A percentile compares a stretch with the other conserved stretches of the same genome.
These are phyloP conservation scores for Digitonthophagus gazella DNA, from an alignment of 2,888 invertebrate species.

Conservation along the genomic window DNA sequence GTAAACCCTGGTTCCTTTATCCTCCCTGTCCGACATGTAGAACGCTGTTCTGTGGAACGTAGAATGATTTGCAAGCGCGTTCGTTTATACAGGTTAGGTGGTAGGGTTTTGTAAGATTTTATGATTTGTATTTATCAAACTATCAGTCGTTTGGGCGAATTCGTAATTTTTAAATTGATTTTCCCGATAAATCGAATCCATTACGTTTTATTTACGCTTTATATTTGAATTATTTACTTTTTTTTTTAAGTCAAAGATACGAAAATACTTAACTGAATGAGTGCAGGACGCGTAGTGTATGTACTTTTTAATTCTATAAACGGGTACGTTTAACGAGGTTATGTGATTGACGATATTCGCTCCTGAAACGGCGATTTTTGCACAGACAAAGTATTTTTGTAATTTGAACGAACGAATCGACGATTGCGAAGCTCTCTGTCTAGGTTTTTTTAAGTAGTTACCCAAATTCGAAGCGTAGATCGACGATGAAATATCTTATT, in stretches of 20 bases:
- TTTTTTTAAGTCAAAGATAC: not conserved
- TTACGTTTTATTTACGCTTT: slow-evolving; percentile 24
- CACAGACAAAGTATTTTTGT: slow-evolving; percentile 41
- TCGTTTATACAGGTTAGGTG: slow-evolving; percentile 26
- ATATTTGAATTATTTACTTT: slow-evolving; percentile 17
- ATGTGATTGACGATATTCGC: slow-evolving; percentile 47
- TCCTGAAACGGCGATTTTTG: slow-evolving; percentile 49
- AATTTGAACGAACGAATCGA: slow-evolving; percentile 43
- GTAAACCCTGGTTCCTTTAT: slow-evolving; percentile 70
- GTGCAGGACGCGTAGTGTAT: slow-evolving; percentile 26
- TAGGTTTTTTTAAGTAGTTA: slow-evolving; percentile 49
- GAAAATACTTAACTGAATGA: slow-evolving; percentile 40
- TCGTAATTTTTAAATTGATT: slow-evolving; percentile 38
- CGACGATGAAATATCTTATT: slow-evolving; percentile 25
- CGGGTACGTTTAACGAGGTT: not conserved
- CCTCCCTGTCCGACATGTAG: slow-evolving; percentile 37
- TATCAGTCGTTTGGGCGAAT: slow-evolving; percentile 49
- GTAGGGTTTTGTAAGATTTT: slow-evolving; percentile 7
- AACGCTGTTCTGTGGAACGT: slow-evolving; percentile 47
- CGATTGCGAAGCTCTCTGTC: slow-evolving; percentile 48
- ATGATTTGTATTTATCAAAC: not conserved
- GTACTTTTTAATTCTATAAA: slow-evolving; percentile 3
- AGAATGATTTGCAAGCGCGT: slow-evolving; percentile 44
- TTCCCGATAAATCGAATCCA: slow-evolving; percentile 31
- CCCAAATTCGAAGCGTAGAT: slow-evolving; percentile 50